phyloP scores from a whole-genome alignment of 2,888 invertebrate species.

The Gibbula magus region DNA sequence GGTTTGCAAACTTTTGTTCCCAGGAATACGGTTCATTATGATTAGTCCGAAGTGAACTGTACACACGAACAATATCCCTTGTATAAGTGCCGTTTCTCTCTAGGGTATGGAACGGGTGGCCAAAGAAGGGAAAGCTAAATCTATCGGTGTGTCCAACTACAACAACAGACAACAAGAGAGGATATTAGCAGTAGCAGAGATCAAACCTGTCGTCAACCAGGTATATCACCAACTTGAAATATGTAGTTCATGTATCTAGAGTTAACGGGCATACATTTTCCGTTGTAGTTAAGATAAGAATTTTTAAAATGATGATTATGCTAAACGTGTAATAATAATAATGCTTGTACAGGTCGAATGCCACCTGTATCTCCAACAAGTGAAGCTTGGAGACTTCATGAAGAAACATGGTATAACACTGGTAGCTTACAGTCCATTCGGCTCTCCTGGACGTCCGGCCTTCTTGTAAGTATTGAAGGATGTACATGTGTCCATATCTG shows the following conservation, averaged over 20 bases:
- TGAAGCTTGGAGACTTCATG: conserved; percentile 32
- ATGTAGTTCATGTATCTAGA: too few relatives aligned
- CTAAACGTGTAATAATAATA: too few relatives aligned
- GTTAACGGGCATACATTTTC: too few relatives aligned
- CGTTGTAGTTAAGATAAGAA: too few relatives aligned
- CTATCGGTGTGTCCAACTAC: conserved; percentile 23
- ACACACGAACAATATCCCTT: too few relatives aligned
- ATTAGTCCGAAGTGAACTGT: too few relatives aligned
- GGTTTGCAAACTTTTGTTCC: too few relatives aligned
- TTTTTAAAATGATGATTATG: too few relatives aligned
- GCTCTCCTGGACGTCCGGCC: conserved; percentile 32
- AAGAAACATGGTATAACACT: conserved; percentile 20
- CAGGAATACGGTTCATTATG: too few relatives aligned
- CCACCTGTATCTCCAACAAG: conserved; percentile 43
- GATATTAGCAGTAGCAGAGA: not conserved
- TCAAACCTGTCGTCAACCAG: conserved; percentile 19
- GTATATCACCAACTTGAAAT: not conserved
- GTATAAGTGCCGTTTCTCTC: not conserved
- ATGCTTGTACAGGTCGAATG: conserved; percentile 40
- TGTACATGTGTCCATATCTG: too few relatives aligned
- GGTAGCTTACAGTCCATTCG: conserved; percentile 38
- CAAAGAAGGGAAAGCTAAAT: not conserved
- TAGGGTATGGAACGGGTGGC: not conserved
- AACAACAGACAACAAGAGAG: conserved; percentile 6
- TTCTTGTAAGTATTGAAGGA: conserved; percentile 17